These are phyloP conservation scores for Dryoscopus gambensis DNA, from an alignment of 2,113 vertebrate species.

Conservation along the genomic window DNA sequence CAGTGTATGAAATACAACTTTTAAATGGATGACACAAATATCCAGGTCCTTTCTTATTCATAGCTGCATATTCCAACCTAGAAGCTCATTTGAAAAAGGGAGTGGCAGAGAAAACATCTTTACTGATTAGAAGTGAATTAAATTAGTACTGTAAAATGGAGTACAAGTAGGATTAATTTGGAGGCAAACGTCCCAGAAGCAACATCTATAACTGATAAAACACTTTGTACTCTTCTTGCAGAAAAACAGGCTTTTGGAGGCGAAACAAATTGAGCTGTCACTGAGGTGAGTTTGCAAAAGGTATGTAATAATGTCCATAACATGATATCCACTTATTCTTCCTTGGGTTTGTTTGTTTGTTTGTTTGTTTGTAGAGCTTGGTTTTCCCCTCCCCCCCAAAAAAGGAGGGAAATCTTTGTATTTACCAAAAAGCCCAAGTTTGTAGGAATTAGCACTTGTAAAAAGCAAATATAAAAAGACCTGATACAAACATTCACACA, in stretches of 20 bases:
- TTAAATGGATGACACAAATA: neutral
- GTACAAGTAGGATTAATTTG: neutral
- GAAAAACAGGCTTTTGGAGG: neutral
- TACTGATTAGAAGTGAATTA: neutral
- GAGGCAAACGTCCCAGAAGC: neutral
- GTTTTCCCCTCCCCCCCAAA: neutral
- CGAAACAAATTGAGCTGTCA: neutral
- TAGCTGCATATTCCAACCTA: neutral
- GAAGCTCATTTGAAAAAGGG: neutral
- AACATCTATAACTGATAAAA: neutral
- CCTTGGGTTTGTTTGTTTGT: neutral
- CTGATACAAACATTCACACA: neutral
- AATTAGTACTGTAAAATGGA: neutral
- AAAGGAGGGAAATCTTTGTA: neutral
- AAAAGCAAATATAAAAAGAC: neutral
- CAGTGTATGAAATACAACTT: neutral
- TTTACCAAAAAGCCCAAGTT: neutral
- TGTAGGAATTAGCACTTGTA: neutral
- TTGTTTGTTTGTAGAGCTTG: neutral
- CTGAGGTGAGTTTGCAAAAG: neutral
- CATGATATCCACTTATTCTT: neutral
- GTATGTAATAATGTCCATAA: fast-evolving
- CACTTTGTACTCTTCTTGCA: neutral
- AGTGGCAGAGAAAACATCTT: neutral
- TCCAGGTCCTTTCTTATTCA: neutral